phyloP scores from a whole-genome alignment of 1,140 invertebrate species.

The Plectrocnemia conspersa region DNA sequence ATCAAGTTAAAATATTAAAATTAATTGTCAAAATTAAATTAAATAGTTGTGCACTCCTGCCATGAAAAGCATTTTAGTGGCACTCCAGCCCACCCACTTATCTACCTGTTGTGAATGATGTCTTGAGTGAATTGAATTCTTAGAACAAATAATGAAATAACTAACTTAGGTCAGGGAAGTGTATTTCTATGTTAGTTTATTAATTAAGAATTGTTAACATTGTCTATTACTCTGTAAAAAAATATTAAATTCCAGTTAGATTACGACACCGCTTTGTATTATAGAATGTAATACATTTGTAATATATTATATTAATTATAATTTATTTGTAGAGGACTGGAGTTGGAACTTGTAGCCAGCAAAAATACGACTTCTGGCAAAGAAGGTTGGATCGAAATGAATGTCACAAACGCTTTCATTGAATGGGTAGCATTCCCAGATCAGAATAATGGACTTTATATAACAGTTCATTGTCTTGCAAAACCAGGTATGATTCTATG shows the following conservation, averaged over 20 bases:
- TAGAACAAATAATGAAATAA: constrained; percentile 1
- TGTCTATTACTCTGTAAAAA: too few species aligned
- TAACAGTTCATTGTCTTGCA: constrained; percentile 69
- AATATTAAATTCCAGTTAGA: too few species aligned
- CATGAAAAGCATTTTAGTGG: too few species aligned
- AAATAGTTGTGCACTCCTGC: too few species aligned
- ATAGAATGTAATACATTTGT: background rate
- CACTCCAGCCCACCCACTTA: background rate
- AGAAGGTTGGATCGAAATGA: constrained; percentile 75
- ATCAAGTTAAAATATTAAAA: too few species aligned
- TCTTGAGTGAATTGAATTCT: background rate
- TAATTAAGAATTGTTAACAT: too few species aligned
- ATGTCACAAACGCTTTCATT: constrained; percentile 67
- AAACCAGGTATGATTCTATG: constrained; percentile 54
- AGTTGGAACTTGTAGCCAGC: constrained; percentile 62
- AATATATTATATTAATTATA: background rate
- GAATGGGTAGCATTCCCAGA: constrained; percentile 73
- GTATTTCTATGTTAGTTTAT: too few species aligned
- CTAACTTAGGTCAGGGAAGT: background rate
- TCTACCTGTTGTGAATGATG: background rate
- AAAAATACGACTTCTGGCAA: constrained; percentile 58
- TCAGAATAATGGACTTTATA: constrained; percentile 83
- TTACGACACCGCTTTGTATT: too few species aligned
- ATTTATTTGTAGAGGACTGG: constrained; percentile 53
- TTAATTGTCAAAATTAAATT: too few species aligned